Conservation (phyloP, 2,113 vertebrate species). For the Monopterus albus region DNA sequence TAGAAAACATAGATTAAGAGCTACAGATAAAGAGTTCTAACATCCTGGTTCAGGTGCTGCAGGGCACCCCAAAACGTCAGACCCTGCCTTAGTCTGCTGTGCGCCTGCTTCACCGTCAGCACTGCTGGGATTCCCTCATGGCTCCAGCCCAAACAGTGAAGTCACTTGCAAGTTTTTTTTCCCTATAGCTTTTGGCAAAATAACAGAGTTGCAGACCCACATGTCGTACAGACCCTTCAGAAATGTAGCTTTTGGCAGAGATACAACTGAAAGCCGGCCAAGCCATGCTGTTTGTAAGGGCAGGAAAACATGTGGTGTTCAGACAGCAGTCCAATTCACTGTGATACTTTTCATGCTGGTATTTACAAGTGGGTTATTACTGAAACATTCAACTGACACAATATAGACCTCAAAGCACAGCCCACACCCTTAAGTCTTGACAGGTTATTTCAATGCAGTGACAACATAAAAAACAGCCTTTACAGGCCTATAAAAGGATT, state of each 20-base stretch:
- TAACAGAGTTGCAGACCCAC: slow-evolving; percentile 47
- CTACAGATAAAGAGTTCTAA: slow-evolving; percentile 11
- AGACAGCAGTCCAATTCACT: slow-evolving; percentile 11
- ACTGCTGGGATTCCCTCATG: slow-evolving; percentile 73
- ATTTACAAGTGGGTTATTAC: slow-evolving; percentile 30
- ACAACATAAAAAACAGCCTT: slow-evolving; percentile 28
- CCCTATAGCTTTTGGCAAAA: slow-evolving; percentile 72
- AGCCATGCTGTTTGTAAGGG: slow-evolving; percentile 55
- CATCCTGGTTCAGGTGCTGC: slow-evolving; percentile 28
- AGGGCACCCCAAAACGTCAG: slow-evolving; percentile 55
- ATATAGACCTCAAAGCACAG: slow-evolving; percentile 3
- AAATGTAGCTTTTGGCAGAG: slow-evolving; percentile 77
- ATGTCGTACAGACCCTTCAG: slow-evolving; percentile 54
- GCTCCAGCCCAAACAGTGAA: slow-evolving; percentile 68
- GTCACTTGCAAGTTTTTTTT: slow-evolving; percentile 54
- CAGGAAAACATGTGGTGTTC: slow-evolving; percentile 42
- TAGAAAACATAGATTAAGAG: slow-evolving; percentile 49
- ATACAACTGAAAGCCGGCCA: slow-evolving; percentile 78
- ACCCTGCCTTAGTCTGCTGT: slow-evolving; percentile 26
- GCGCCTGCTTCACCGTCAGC: slow-evolving; percentile 58
- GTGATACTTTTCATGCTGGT: slow-evolving; percentile 17
- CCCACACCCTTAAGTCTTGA: slow-evolving; percentile 41
- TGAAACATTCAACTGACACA: slow-evolving; percentile 33
- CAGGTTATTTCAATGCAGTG: slow-evolving; percentile 23
- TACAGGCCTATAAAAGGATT: slow-evolving; percentile 29